Evolutionary conservation across 53 echinoderm and acorn worm species (phyloP), one percentile per base, ranked within the genome.

Genomic region (Arbacia lixula): DNA sequence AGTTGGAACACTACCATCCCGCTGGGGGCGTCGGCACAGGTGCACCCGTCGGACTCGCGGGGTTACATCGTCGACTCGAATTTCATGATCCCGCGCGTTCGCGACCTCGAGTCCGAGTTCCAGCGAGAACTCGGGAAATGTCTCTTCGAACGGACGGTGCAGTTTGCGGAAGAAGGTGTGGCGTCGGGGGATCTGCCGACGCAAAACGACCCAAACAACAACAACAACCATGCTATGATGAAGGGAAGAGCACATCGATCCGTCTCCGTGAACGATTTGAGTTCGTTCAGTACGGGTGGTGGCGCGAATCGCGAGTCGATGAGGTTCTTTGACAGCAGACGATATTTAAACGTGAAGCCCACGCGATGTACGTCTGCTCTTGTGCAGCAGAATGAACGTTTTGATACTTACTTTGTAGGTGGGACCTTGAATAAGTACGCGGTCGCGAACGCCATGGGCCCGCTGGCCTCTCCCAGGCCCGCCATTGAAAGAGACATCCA

Each of bases 41-140:
- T 81, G 19, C 82, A 81, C 41, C 82, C 82, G 0, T 63, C 82
- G 52, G 82, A 81, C 28, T 81, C 82, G 63, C 62, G 82, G 12
- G 82, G 82, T 3, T 81, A 81, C 82, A 81, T 81, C 30, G 82
- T 81, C 1, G 82, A 81, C 29, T 81, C 82, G 46, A 81, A 81
- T 40, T 81, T 63, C 36, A 21, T 81, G 64, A 81, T 81, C 39
- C 82, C 82, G 11, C 19, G 82, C 37, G 82, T 81, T 20, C 84
- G 89, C 66, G 94, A 92, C 42, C 72, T 97, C 30, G 94, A 97
- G 65, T 97, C 98, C 19, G 92, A 97, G 83, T 97, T 97, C 52
- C 98, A 97, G 53, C 87, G 87, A 36, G 90, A 92, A 22, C 89
- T 97, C 0, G 94, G 98, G 11, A 94, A 94, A 83, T 85, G 86